These are phyloP conservation scores for Shargacucullia verbasci DNA, from an alignment of 2,888 invertebrate genomes.

Conservation along the genomic window DNA sequence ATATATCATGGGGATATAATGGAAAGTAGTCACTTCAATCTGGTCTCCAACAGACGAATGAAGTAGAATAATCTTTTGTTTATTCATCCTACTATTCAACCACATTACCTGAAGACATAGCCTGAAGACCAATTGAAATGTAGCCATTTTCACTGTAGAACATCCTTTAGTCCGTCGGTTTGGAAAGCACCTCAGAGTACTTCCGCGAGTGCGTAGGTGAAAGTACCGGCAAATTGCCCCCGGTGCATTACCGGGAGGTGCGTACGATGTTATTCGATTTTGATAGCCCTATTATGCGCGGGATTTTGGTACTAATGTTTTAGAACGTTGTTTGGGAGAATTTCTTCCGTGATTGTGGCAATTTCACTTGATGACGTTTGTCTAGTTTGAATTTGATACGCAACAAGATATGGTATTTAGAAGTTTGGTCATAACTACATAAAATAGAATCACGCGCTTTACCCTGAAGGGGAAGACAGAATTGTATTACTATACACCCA, in stretches of 20 bases:
- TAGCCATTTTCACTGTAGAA: constrained; percentile 33
- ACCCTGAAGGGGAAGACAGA: too few species aligned
- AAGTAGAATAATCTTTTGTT: too few species aligned
- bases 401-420: neutral
- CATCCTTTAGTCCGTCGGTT: constrained; percentile 50
- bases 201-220: constrained; percentile 66
- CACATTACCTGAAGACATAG: too few species aligned
- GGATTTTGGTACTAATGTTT: constrained; percentile 47
- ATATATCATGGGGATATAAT: too few species aligned
- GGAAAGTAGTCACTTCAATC: too few species aligned
- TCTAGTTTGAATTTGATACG: neutral
- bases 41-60: too few species aligned
- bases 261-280: constrained; percentile 58
- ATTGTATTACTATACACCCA: too few species aligned
- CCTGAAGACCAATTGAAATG: constrained; percentile 33
- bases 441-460: too few species aligned
- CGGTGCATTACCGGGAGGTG: constrained; percentile 51
- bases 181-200: constrained; percentile 53
- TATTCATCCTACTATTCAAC: too few species aligned
- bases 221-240: constrained; percentile 67
- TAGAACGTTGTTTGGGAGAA: constrained; percentile 13
- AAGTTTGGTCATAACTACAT: too few species aligned
- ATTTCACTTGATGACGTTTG: constrained; percentile 13
- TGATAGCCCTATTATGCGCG: constrained; percentile 55
- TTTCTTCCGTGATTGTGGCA: constrained; percentile 29